Percentiles rank a stretch among this genome's conserved stretches.
phyloP scores from a whole-genome alignment of 2,797 vertebrate genomes.

The Eospalax fontanierii region DNA sequence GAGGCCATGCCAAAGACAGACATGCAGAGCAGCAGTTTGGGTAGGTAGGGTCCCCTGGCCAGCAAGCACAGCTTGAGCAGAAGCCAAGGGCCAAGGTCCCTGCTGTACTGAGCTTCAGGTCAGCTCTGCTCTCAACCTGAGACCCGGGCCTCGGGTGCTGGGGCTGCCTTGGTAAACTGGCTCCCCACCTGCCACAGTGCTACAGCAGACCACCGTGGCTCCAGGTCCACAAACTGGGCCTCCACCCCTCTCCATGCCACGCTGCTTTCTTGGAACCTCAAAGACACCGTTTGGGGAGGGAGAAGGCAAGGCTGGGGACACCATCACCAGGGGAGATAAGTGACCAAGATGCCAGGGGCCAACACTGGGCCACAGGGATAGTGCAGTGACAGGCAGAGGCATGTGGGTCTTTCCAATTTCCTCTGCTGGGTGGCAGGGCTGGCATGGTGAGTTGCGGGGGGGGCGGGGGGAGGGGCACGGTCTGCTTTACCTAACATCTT shows the following conservation, averaged over 20 bases:
- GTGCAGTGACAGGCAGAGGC: background rate
- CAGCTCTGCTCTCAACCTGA: background rate
- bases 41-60: background rate
- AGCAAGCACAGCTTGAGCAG: background rate
- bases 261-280: background rate
- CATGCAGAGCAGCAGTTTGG: background rate
- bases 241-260: background rate
- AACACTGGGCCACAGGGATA: background rate
- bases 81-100: background rate
- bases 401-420: background rate
- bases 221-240: background rate
- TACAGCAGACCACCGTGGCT: background rate
- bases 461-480: background rate
- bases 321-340: background rate
- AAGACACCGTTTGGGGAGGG: background rate
- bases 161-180: background rate
- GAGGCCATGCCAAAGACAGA: no score
- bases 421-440: background rate
- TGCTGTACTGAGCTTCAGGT: background rate
- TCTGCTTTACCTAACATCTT: conserved; percentile 95
- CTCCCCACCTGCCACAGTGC: background rate
- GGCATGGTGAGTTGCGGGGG: background rate
- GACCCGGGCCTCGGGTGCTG: background rate
- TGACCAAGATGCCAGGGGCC: background rate
- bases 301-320: background rate